Conservation (phyloP, 2,888 invertebrate genomes). For the Marasmarcha lunaedactyla region DNA sequence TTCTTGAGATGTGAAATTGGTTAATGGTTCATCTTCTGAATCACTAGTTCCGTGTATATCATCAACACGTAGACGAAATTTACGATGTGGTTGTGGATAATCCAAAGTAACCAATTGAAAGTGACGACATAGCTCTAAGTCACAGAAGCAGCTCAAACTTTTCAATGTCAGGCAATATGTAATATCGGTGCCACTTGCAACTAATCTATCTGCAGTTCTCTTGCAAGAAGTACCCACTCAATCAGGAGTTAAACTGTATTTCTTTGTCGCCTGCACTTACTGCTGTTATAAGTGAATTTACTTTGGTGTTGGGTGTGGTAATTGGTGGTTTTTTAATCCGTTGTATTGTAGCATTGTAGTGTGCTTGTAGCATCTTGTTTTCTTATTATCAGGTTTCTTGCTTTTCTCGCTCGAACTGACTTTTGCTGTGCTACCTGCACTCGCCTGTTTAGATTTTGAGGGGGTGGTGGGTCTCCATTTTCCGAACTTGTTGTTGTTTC, state of each 20-base stretch:
- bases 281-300: constrained; percentile 7
- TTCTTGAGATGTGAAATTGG: no score
- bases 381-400: constrained; percentile 10
- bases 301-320: constrained; percentile 8
- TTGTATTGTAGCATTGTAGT: constrained; percentile 6
- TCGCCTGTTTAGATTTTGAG: constrained; percentile 9
- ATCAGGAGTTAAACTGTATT: constrained; percentile 12
- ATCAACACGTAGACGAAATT: no score
- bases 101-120: no score
- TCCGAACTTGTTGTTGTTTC: no score
- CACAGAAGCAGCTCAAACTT: constrained; percentile 13
- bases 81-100: no score
- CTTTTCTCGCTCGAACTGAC: constrained; percentile 3
- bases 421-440: constrained; percentile 8
- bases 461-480: constrained; percentile 6
- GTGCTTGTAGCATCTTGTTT: constrained; percentile 6
- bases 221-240: constrained; percentile 11
- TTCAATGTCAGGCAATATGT: no score
- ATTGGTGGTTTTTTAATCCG: constrained; percentile 9
- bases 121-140: no score
- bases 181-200: constrained; percentile 11
- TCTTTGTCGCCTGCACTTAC: constrained; percentile 9
- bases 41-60: no score
- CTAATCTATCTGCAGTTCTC: constrained; percentile 9
- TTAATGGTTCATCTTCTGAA: no score